phyloP scores from a whole-genome alignment of 37 sponge, comb jelly and placozoan genomes.

The Bolinopsis microptera region DNA sequence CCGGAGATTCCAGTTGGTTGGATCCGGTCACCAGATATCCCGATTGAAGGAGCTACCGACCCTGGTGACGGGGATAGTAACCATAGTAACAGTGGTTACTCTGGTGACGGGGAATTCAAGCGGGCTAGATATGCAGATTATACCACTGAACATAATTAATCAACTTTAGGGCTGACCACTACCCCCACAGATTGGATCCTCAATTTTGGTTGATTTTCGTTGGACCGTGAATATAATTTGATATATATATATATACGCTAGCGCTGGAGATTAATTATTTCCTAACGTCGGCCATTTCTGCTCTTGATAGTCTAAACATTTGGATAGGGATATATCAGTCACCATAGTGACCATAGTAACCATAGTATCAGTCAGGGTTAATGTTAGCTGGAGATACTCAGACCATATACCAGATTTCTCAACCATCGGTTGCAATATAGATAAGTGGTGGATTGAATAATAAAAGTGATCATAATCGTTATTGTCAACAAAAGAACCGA shows the following conservation, averaged over 20 bases:
- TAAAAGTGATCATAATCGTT: too few relatives aligned
- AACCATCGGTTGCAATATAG: too few relatives aligned
- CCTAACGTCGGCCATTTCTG: not conserved
- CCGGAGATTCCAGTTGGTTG: not conserved
- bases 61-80: too few relatives aligned
- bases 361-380: too few relatives aligned
- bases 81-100: too few relatives aligned
- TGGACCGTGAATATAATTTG: not conserved
- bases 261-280: not conserved
- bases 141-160: slow-evolving; percentile 41
- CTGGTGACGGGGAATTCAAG: not conserved
- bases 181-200: not conserved
- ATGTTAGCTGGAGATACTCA: too few relatives aligned
- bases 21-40: not conserved
- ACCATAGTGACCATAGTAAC: too few relatives aligned
- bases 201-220: slow-evolving; percentile 30
- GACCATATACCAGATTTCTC: too few relatives aligned
- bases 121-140: not conserved
- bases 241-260: not conserved
- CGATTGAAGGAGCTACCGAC: not conserved
- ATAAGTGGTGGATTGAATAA: too few relatives aligned
- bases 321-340: too few relatives aligned
- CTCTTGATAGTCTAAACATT: too few relatives aligned
- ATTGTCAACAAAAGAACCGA: too few relatives aligned
- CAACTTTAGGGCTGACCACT: slow-evolving; percentile 4